Conservation (phyloP, 2,888 invertebrate species). For the Ormyrus labotus region DNA sequence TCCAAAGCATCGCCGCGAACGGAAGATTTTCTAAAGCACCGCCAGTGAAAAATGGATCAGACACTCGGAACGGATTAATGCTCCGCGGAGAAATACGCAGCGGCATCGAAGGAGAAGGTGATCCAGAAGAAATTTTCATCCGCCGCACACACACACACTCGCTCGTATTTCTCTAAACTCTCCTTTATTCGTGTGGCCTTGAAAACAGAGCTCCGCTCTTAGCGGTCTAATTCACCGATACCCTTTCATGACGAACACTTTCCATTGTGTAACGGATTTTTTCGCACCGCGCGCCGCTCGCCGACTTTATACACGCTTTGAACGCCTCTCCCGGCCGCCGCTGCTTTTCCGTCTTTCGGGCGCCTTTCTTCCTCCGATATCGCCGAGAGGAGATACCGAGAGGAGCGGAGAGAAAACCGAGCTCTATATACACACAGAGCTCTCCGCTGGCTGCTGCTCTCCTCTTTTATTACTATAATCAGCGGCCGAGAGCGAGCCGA, state of each 20-base stretch:
- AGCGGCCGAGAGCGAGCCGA: background rate
- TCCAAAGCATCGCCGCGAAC: too few relatives aligned
- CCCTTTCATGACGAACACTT: conserved; percentile 73
- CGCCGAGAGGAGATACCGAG: background rate
- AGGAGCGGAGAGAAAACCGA: conserved; percentile 23
- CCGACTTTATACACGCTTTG: conserved; percentile 30
- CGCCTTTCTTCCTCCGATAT: conserved; percentile 17
- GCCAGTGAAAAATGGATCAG: too few relatives aligned
- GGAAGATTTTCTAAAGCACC: too few relatives aligned
- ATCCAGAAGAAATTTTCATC: conserved; percentile 9
- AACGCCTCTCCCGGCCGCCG: background rate
- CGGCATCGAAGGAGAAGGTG: too few relatives aligned
- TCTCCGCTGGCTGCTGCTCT: background rate
- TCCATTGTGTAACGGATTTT: conserved; percentile 74
- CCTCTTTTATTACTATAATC: conserved; percentile 31
- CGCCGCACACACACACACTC: too few relatives aligned
- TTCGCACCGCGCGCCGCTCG: conserved; percentile 48
- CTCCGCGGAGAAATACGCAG: too few relatives aligned
- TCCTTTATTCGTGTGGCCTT: conserved; percentile 49
- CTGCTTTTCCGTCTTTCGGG: conserved; percentile 27
- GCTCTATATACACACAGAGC: too few relatives aligned
- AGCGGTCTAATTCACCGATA: conserved; percentile 74
- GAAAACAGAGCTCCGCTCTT: conserved; percentile 61
- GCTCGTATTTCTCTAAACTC: background rate
- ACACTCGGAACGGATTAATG: too few relatives aligned